Percentiles rank a stretch among this genome's conserved stretches.
These are phyloP conservation scores for Megalurothrips usitatus DNA, from an alignment of 2,888 invertebrate species.

Conservation along the genomic window DNA sequence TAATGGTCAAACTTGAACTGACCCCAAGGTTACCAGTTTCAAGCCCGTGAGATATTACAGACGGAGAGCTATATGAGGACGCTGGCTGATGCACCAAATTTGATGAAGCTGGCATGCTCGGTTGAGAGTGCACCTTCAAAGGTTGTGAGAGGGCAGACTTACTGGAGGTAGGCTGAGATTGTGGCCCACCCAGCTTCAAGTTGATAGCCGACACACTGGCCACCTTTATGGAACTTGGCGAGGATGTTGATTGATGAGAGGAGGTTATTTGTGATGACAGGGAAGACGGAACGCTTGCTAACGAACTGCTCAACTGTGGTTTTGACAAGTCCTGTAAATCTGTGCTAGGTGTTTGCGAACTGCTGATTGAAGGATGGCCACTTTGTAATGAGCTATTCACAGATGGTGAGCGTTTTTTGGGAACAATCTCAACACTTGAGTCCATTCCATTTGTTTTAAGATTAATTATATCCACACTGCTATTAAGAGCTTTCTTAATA, in stretches of 20 bases:
- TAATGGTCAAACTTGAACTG: conserved; percentile 11
- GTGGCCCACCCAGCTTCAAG: background rate
- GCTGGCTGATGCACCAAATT: background rate
- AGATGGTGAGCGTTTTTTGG: background rate
- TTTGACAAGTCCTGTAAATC: conserved; percentile 1
- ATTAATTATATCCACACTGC: conserved; percentile 4
- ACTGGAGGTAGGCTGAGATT: background rate
- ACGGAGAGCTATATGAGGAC: background rate
- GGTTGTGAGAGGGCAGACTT: background rate
- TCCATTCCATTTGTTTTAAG: background rate
- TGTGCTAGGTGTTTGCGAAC: background rate
- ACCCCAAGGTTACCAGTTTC: background rate
- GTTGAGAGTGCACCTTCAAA: background rate
- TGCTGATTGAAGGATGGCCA: background rate
- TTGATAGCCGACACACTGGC: background rate
- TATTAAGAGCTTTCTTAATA: background rate
- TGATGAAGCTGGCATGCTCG: background rate
- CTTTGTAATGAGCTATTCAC: background rate
- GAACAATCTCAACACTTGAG: background rate
- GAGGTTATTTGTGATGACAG: background rate
- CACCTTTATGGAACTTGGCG: background rate
- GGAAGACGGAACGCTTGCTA: background rate
- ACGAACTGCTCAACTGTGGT: background rate
- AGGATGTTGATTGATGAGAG: background rate
- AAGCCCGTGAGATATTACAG: background rate